Percentiles rank a stretch among this genome's conserved stretches.
Conservation (phyloP, 2,797 vertebrate species). For the Myotis myotis region DNA sequence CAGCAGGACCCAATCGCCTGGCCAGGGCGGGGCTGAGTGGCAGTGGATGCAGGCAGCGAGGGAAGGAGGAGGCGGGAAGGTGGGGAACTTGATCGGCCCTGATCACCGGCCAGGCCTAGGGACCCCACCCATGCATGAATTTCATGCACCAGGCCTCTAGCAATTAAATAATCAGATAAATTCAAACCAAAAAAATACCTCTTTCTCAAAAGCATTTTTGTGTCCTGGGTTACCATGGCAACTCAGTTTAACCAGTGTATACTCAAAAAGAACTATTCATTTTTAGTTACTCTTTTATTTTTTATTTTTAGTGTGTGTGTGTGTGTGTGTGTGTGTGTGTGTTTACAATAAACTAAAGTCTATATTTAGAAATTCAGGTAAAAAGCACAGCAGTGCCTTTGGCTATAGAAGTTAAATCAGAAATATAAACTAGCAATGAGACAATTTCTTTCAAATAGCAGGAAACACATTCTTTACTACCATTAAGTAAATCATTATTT, state of each 20-base stretch:
- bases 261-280: not conserved
- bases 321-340: no score
- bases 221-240: not conserved
- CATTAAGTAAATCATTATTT: constrained; percentile 52
- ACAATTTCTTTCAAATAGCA: constrained; percentile 60
- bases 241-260: not conserved
- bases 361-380: constrained; percentile 71
- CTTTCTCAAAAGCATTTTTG: constrained; percentile 39
- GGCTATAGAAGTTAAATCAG: constrained; percentile 63
- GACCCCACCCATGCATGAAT: no score
- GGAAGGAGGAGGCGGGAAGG: no score
- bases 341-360: constrained; percentile 70
- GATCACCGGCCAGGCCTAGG: no score
- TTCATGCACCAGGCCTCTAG: no score
- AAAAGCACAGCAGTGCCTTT: constrained; percentile 69
- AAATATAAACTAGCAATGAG: constrained; percentile 70
- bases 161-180: not conserved
- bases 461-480: constrained; percentile 48
- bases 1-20: no score
- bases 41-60: no score
- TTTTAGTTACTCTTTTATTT: no score
- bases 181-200: not conserved
- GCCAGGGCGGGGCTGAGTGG: no score
- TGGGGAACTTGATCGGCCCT: no score
- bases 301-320: no score